Evolutionary conservation across 2,113 vertebrate species (phyloP).

Genomic region (Agapornis roseicollis): DNA sequence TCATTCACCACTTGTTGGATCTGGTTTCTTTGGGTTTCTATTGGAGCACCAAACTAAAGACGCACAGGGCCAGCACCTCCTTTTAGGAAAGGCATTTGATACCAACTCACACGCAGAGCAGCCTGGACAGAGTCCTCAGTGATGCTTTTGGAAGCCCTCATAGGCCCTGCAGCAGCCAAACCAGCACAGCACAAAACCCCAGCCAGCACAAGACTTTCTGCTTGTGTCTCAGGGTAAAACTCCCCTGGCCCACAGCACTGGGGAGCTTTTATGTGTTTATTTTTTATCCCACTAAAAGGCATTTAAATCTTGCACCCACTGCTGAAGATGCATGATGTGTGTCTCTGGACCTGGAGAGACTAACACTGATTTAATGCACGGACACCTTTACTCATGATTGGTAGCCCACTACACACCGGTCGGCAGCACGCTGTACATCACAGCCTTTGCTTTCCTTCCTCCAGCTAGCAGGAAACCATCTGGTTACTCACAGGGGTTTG

Average conservation of each 20-base stretch:
- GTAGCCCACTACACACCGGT: background rate
- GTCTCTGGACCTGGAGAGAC: background rate
- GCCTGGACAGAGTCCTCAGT: rapidly evolving
- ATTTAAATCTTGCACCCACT: background rate
- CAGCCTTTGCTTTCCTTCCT: background rate
- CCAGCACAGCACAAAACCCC: background rate
- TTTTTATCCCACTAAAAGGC: background rate
- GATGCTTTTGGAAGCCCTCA: background rate
- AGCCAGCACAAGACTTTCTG: background rate
- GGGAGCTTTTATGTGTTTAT: background rate
- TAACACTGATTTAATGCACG: background rate
- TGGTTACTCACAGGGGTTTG: background rate
- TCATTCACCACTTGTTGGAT: background rate
- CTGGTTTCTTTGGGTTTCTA: background rate
- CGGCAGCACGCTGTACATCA: background rate
- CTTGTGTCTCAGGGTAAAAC: background rate
- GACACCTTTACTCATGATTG: constrained; percentile 5
- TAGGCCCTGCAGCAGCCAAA: rapidly evolving
- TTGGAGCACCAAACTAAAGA: background rate
- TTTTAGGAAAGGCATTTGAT: background rate
- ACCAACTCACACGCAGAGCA: background rate
- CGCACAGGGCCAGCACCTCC: too few relatives aligned
- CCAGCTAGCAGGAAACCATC: background rate
- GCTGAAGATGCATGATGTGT: background rate
- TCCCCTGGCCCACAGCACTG: background rate